Evolutionary conservation across 2,113 vertebrate genomes (phyloP).

Genomic region (Thryonomys swinderianus): DNA sequence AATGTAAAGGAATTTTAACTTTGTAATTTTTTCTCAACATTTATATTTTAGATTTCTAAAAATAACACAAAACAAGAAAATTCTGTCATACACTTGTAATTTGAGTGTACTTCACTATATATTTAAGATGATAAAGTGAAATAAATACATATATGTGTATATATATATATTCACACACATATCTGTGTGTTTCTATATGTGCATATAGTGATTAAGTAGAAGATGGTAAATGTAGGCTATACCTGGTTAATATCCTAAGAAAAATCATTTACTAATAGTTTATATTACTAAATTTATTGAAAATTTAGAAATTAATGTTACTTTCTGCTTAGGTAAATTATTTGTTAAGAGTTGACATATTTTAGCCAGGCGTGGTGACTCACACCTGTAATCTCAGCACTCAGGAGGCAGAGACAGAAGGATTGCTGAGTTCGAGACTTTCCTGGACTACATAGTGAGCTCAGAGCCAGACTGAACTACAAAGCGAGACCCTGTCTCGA

Average conservation of each 20-base stretch:
- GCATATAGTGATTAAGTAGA: background rate
- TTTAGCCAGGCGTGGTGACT: too few species aligned
- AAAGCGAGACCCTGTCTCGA: too few species aligned
- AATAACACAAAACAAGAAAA: background rate
- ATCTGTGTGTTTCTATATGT: too few species aligned
- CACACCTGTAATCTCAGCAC: too few species aligned
- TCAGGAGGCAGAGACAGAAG: too few species aligned
- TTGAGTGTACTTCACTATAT: background rate
- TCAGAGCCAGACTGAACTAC: too few species aligned
- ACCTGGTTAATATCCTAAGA: background rate
- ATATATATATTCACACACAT: background rate
- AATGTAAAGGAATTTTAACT: background rate
- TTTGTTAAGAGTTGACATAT: background rate
- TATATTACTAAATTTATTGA: background rate
- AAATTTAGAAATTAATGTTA: constrained; percentile 4
- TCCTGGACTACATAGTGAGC: too few species aligned
- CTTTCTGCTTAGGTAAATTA: background rate
- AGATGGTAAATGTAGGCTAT: background rate
- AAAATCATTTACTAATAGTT: background rate
- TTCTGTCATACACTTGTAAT: background rate
- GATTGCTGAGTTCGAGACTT: too few species aligned
- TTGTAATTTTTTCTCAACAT: background rate
- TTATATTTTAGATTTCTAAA: background rate
- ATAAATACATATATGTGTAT: background rate
- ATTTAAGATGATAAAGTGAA: background rate